Evolutionary conservation across 2,113 vertebrate species (phyloP).

Genomic region (Oxygymnocypris stewartii): DNA sequence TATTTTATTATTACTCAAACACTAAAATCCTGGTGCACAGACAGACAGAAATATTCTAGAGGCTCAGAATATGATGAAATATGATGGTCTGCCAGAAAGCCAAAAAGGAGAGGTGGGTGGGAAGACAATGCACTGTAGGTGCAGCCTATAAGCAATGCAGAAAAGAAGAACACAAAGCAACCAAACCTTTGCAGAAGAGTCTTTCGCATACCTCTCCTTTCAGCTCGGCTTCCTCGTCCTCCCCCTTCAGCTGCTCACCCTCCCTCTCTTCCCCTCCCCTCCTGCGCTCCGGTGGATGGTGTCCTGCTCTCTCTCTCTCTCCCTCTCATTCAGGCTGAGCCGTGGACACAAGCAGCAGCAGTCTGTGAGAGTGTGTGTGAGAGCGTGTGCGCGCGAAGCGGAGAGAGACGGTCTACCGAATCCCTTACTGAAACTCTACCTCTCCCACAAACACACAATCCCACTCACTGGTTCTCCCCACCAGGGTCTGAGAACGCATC

Average conservation of each 20-base stretch:
- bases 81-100: conserved; percentile 1
- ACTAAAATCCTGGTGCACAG: background rate
- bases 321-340: conserved; percentile 67
- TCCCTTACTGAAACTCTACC: conserved; percentile 50
- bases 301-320: conserved; percentile 55
- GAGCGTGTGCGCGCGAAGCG: conserved; percentile 65
- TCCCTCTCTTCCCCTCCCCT: conserved; percentile 63
- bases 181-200: conserved; percentile 49
- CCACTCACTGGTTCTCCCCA: conserved; percentile 32
- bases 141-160: background rate
- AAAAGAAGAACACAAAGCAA: conserved; percentile 22
- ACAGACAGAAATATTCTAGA: background rate
- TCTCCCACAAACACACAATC: conserved; percentile 55
- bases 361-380: conserved; percentile 73
- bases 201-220: conserved; percentile 65
- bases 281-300: conserved; percentile 64
- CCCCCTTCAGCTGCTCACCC: conserved; percentile 51
- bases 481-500: conserved; percentile 21
- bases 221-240: conserved; percentile 55
- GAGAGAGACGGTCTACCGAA: conserved; percentile 38
- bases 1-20: background rate
- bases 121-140: conserved; percentile 15
- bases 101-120: background rate
- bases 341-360: conserved; percentile 73
- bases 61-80: background rate